Conservation (phyloP, 2,888 invertebrate species). For the Nomada goodeniana region DNA sequence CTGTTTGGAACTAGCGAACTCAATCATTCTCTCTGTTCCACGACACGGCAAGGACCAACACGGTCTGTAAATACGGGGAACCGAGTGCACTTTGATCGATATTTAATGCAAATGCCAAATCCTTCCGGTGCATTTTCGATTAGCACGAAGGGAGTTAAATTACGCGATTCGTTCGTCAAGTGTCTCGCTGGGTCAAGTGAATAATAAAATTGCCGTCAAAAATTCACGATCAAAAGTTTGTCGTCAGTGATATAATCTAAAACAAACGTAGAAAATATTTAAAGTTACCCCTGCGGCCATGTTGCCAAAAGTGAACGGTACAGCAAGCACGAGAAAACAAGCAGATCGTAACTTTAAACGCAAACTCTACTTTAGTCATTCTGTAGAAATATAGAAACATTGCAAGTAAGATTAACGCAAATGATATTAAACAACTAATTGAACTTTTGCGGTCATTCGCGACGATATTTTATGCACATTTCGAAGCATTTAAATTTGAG, state of each 20-base stretch:
- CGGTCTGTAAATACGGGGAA: constrained; percentile 61
- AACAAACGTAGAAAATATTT: not conserved
- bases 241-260: not conserved
- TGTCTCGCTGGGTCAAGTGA: not conserved
- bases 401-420: not conserved
- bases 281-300: not conserved
- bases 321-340: not conserved
- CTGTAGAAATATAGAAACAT: not conserved
- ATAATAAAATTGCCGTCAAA: not conserved
- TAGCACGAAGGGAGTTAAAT: constrained; percentile 8
- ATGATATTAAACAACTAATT: not conserved
- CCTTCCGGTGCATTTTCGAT: constrained; percentile 50
- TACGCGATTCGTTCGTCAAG: not conserved
- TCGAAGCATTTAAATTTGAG: constrained; percentile 6
- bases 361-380: not conserved
- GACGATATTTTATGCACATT: not conserved
- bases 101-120: constrained; percentile 63
- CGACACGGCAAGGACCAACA: constrained; percentile 63
- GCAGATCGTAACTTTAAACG: not conserved
- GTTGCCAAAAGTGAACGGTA: not conserved
- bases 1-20: constrained; percentile 60
- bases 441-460: not conserved
- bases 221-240: no score
- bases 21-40: constrained; percentile 76
- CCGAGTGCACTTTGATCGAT: constrained; percentile 65